Percentiles rank a stretch among this genome's conserved stretches.
Conservation (phyloP, 2,113 vertebrate species). For the Hassar affinis region DNA sequence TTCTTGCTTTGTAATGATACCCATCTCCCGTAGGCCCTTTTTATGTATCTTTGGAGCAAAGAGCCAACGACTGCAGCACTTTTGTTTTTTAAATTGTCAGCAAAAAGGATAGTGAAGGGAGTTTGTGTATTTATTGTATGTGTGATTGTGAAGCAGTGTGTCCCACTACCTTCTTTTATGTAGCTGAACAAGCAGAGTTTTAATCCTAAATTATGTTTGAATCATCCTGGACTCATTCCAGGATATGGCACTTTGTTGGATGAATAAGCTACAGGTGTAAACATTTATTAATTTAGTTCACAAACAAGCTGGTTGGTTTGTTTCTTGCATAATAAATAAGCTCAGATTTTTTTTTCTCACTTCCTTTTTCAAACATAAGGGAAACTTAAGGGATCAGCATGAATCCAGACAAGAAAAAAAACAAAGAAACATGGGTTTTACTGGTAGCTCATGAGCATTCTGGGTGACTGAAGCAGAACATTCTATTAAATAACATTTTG, state of each 20-base stretch:
- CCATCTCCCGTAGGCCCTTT: slow-evolving; percentile 4
- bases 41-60: slow-evolving; percentile 12
- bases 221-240: not conserved
- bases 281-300: slow-evolving; percentile 11
- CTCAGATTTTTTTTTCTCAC: not conserved
- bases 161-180: not conserved
- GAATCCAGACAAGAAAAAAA: not conserved
- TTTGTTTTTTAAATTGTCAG: slow-evolving; percentile 26
- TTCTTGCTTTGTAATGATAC: slow-evolving; percentile 16
- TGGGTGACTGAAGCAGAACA: not conserved
- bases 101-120: not conserved
- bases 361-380: not conserved
- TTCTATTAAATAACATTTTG: slow-evolving; percentile 13
- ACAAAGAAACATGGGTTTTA: not conserved
- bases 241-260: not conserved
- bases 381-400: no score
- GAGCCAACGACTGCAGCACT: not conserved
- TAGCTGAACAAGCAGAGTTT: not conserved
- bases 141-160: not conserved
- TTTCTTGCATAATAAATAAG: not conserved
- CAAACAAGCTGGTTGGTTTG: not conserved
- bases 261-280: not conserved
- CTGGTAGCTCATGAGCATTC: not conserved
- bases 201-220: not conserved
- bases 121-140: not conserved